phyloP scores from a whole-genome alignment of 2,888 invertebrate species.

The Pollenia angustigena region DNA sequence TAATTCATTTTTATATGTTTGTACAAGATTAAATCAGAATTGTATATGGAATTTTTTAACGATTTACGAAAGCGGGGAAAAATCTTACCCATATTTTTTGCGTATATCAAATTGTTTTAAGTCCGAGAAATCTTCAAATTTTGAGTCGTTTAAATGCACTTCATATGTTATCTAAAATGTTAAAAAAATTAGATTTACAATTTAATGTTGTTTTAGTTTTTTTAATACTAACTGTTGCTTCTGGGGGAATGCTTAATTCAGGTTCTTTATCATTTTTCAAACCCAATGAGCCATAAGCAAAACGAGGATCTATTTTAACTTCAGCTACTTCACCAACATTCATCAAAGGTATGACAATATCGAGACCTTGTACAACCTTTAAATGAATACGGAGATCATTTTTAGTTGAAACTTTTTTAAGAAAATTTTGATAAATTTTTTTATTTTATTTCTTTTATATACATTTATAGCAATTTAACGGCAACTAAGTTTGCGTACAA shows the following conservation, averaged over 20 bases:
- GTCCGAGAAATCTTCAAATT: slow-evolving; percentile 89
- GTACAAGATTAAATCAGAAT: no score
- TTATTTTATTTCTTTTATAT: no score
- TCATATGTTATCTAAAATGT: slow-evolving; percentile 85
- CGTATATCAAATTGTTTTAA: slow-evolving; percentile 88
- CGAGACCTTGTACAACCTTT: slow-evolving; percentile 90
- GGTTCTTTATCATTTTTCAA: slow-evolving; percentile 85
- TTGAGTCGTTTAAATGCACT: slow-evolving; percentile 89
- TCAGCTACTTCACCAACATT: slow-evolving; percentile 91
- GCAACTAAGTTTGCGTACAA: no score
- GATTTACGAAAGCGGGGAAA: no score
- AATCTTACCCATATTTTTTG: slow-evolving; percentile 89
- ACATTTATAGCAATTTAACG: no score
- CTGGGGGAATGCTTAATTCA: slow-evolving; percentile 86
- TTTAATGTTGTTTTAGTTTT: slow-evolving; percentile 75
- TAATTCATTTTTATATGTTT: no score
- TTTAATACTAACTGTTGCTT: slow-evolving; percentile 85
- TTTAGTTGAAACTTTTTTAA: no score
- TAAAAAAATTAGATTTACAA: neutral
- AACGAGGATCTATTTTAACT: slow-evolving; percentile 90
- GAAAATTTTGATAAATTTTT: no score
- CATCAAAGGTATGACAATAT: slow-evolving; percentile 94
- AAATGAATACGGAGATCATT: neutral
- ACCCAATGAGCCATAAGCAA: slow-evolving; percentile 93
- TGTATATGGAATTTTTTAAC: no score